A percentile compares a stretch with the other conserved stretches of the same genome.
Conservation (phyloP, 2,888 invertebrate genomes). For the Taenaris catops region DNA sequence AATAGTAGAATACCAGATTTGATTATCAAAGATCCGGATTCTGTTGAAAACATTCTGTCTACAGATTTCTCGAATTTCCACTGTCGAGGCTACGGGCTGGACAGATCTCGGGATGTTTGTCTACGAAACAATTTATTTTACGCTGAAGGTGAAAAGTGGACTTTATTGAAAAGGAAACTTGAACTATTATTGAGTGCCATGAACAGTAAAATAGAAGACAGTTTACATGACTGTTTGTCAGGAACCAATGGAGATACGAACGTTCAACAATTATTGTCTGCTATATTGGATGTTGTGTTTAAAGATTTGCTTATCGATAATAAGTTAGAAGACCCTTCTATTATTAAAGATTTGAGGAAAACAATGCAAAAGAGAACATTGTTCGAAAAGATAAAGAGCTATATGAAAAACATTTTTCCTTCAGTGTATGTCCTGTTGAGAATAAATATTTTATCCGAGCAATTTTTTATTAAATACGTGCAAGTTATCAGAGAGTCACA, state of each 20-base stretch:
- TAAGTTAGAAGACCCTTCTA: conserved; percentile 36
- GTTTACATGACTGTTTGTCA: conserved; percentile 68
- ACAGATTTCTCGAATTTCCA: conserved; percentile 71
- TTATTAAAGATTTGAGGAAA: conserved; percentile 46
- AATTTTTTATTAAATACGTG: conserved; percentile 40
- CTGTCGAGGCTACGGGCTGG: conserved; percentile 68
- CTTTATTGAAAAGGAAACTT: conserved; percentile 52
- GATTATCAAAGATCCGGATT: conserved; percentile 63
- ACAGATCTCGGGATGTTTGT: conserved; percentile 76
- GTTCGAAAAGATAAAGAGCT: conserved; percentile 51
- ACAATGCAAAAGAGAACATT: conserved; percentile 43
- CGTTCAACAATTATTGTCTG: conserved; percentile 67
- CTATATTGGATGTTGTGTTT: conserved; percentile 69
- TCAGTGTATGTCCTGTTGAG: conserved; percentile 55
- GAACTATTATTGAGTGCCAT: conserved; percentile 56
- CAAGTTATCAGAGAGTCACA: conserved; percentile 40
- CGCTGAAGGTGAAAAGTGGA: conserved; percentile 70
- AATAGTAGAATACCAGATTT: conserved; percentile 68
- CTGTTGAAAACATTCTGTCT: conserved; percentile 62
- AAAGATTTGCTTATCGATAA: conserved; percentile 57
- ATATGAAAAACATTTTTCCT: conserved; percentile 62
- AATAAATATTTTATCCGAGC: conserved; percentile 39
- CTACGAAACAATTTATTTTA: conserved; percentile 76
- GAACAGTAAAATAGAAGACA: conserved; percentile 44
- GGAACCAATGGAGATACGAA: conserved; percentile 72